Evolutionary conservation across 2,888 invertebrate species (phyloP), one percentile per base, ranked within the genome.

Genomic region (Eupsilia transversa): DNA sequence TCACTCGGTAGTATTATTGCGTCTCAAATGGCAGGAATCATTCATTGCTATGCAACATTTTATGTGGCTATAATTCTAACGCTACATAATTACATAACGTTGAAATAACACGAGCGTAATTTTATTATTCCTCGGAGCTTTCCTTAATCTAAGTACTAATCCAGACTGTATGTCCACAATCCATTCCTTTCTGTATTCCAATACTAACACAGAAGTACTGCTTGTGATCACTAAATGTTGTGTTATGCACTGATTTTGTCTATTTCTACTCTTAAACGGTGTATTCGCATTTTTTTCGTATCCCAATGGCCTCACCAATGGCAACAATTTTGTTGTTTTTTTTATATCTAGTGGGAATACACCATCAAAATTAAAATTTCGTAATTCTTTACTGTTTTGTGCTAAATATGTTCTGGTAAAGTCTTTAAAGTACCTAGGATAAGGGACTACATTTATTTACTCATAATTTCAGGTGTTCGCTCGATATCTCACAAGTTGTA

Each of bases 401-500:
- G 68, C 79, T 86, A 84, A 83, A 59, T 52, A 35, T 41, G 6
- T 33, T 59, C 57, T 64, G 66, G 46, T 35, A 30, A 69, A 54
- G 52, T 72, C 3, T 49, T 61, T 23, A 20, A 30, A 33, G 30
- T n/a, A 10, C 33, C 10, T 61, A 17, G 35, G 9, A n/a, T 7
- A 49, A n/a, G 52, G 6, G 1, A 71, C 17, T 82, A 74, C 43
- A 73, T 63, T 67, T 23, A 73, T 63, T 67, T 23, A 59, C 35
- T 67, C 84, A 65, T 69, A 70, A 76, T 89, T 93, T 56, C 93
- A 96, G 96, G 82, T 96, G 96, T 82, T 94, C 95, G 23, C 83
- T 96, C 86, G 96, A 96, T 81, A 96, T 96, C 66, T 92, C 96
- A 10, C 96, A 96, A 94, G 95, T 96, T 2, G 96, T 96, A 35